Percentiles rank a stretch among this genome's conserved stretches.
Evolutionary conservation across 2,797 vertebrate species (phyloP).

Genomic region (Cephalopachus bancanus): DNA sequence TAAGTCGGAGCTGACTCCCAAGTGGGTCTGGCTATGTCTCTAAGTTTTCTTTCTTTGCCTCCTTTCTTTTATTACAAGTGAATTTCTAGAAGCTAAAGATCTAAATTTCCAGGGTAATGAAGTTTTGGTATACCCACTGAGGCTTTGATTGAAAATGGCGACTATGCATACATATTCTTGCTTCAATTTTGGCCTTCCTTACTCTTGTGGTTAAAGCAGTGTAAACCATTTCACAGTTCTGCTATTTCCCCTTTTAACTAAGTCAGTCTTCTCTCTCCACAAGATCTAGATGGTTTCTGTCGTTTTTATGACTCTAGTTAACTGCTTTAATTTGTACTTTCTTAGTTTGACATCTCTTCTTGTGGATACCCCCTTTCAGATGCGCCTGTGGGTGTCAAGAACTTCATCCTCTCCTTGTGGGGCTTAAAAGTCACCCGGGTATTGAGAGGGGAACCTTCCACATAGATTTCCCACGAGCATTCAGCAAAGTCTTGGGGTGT

Average conservation of each 20-base stretch:
- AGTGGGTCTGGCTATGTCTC: neutral
- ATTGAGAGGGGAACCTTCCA: neutral
- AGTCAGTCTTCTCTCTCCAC: neutral
- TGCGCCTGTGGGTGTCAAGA: neutral
- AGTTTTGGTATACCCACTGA: neutral
- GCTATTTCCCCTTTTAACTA: neutral
- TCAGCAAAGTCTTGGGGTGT: neutral
- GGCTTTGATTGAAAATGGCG: neutral
- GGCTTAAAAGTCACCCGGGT: neutral
- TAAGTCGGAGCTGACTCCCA: neutral
- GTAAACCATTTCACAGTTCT: neutral
- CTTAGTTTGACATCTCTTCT: neutral
- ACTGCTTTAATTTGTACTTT: neutral
- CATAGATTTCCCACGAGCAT: neutral
- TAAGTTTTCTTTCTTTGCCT: neutral
- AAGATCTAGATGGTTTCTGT: neutral
- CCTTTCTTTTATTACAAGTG: neutral
- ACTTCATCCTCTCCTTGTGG: neutral
- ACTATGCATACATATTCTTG: neutral
- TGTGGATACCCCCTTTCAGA: neutral
- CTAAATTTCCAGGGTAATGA: neutral
- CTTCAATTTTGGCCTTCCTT: neutral
- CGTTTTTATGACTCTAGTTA: neutral
- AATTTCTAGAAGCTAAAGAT: neutral
- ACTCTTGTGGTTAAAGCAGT: neutral